Conservation (phyloP, 2,797 vertebrate species). For the Cottoperca gobio region DNA sequence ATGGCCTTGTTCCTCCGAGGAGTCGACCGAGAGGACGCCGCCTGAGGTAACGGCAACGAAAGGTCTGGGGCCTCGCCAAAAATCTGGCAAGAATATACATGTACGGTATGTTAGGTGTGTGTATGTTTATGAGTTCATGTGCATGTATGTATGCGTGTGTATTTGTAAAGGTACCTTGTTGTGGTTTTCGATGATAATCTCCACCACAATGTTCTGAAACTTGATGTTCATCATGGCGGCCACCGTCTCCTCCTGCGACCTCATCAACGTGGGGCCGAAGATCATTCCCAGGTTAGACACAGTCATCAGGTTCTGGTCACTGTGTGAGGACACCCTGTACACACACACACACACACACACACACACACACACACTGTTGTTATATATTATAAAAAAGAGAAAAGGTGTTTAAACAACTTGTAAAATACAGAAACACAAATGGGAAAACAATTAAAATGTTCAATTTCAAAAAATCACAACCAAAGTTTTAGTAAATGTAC, state of each 20-base stretch:
- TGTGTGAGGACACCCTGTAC: constrained; percentile 93
- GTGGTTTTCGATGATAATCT: constrained; percentile 98
- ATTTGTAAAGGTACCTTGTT: constrained; percentile 85
- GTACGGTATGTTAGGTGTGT: not conserved
- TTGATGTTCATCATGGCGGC: constrained; percentile 99
- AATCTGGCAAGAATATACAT: constrained; percentile 82
- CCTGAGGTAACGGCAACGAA: constrained; percentile 92
- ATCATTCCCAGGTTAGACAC: constrained; percentile 98
- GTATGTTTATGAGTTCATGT: not conserved
- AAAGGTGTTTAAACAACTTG: not conserved
- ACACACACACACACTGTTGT: not conserved
- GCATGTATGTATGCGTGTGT: not conserved
- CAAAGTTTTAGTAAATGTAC: not conserved
- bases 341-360: constrained; percentile 10
- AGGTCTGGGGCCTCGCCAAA: constrained; percentile 94
- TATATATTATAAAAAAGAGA: not conserved
- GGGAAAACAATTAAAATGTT: not conserved
- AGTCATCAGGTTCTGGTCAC: constrained; percentile 97
- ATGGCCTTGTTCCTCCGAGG: constrained; percentile 93
- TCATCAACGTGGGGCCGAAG: constrained; percentile 97
- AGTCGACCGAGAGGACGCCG: constrained; percentile 86
- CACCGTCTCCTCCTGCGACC: constrained; percentile 98
- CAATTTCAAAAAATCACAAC: not conserved
- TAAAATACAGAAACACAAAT: not conserved
- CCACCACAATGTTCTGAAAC: constrained; percentile 99